phyloP scores from a whole-genome alignment of 2,113 vertebrate genomes.

The Pteropus alecto region DNA sequence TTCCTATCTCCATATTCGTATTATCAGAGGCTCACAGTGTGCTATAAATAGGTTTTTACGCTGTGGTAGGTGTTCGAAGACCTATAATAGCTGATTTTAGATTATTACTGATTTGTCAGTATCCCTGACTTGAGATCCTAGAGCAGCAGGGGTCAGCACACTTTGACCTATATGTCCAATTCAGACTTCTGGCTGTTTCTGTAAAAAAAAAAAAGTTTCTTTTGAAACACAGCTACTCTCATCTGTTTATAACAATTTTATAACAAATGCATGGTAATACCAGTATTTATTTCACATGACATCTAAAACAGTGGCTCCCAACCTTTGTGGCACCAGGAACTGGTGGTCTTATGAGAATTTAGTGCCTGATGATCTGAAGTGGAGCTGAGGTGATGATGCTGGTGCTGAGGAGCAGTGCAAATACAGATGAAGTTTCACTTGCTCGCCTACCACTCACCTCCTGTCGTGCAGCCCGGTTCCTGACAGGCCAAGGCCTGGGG shows the following conservation, averaged over 20 bases:
- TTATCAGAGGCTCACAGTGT: not conserved
- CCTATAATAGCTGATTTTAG: not conserved
- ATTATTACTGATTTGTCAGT: not conserved
- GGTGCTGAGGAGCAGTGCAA: no score
- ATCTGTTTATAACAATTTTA: not conserved
- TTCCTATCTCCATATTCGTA: not conserved
- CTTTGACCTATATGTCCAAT: not conserved
- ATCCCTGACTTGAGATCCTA: not conserved
- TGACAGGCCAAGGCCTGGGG: no score
- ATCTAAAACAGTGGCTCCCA: not conserved
- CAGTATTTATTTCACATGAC: not conserved
- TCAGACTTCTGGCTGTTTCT: not conserved
- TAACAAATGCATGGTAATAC: not conserved
- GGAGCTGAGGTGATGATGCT: no score
- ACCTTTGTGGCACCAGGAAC: no score
- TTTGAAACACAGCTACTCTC: not conserved
- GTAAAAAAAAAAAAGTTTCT: not conserved
- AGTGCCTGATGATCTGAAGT: no score
- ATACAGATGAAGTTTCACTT: no score
- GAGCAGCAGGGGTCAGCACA: not conserved
- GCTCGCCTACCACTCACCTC: no score
- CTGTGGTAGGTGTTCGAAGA: not conserved
- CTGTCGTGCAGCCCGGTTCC: no score
- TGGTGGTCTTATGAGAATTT: no score
- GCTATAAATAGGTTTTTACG: not conserved